A percentile compares a stretch with the other conserved stretches of the same genome.
phyloP scores from a whole-genome alignment of 2,888 invertebrate species.

The Tortricodes alternella region DNA sequence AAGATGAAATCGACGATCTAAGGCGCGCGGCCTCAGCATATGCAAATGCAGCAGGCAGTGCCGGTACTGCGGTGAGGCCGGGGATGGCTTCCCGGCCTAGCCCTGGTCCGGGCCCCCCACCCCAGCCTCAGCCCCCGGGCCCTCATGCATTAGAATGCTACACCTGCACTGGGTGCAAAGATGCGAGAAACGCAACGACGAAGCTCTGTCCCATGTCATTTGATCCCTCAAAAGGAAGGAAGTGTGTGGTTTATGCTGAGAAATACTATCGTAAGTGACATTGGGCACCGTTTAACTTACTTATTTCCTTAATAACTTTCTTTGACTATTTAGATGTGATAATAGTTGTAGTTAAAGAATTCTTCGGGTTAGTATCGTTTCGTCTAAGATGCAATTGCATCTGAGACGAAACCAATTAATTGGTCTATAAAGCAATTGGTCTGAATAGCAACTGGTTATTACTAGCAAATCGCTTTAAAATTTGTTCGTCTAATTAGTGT shows the following conservation, averaged over 20 bases:
- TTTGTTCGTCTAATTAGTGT: too few relatives aligned
- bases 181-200: slow-evolving; percentile 40
- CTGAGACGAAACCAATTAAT: too few relatives aligned
- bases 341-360: too few relatives aligned
- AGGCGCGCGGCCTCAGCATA: slow-evolving; percentile 11
- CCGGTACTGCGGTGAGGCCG: not conserved
- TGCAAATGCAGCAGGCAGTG: too few relatives aligned
- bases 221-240: slow-evolving; percentile 45
- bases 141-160: slow-evolving; percentile 50
- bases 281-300: too few relatives aligned
- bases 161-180: slow-evolving; percentile 57
- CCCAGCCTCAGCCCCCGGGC: not conserved
- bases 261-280: slow-evolving; percentile 56
- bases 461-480: too few relatives aligned
- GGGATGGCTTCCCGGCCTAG: not conserved
- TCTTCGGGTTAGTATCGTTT: too few relatives aligned
- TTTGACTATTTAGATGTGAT: too few relatives aligned
- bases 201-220: slow-evolving; percentile 52
- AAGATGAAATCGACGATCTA: not conserved
- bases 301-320: too few relatives aligned
- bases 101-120: slow-evolving; percentile 6
- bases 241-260: slow-evolving; percentile 60
- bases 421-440: too few relatives aligned
- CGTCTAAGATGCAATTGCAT: too few relatives aligned
- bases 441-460: too few relatives aligned